Base-by-base conservation (phyloP, 30 jellyfish, hydroid and myxozoan genomes). In the Mastigias papua region DNA sequence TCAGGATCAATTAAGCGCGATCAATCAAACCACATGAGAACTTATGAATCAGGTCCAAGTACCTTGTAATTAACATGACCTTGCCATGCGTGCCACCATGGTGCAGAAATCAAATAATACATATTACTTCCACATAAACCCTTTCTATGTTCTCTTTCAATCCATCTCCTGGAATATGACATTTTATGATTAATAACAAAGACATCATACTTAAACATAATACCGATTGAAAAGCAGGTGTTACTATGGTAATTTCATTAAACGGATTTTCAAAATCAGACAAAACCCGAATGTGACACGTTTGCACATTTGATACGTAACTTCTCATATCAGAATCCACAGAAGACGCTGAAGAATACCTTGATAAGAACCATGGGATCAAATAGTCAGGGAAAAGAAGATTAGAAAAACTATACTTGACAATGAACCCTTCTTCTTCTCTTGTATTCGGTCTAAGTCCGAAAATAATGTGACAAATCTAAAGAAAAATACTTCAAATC, bases 1-100 rank as follows among this genome's bases (percentile, higher is more conserved):
- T n/a, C n/a, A n/a, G n/a, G n/a, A n/a, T n/a, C n/a, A n/a, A n/a
- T n/a, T n/a, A n/a, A n/a, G n/a, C n/a, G n/a, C n/a, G n/a, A n/a
- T n/a, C n/a, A n/a, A n/a, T n/a, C n/a, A n/a, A n/a, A n/a, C n/a
- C n/a, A n/a, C n/a, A n/a, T n/a, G n/a, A n/a, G n/a, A n/a, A n/a
- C n/a, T n/a, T n/a, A n/a, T n/a, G n/a, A n/a, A n/a, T n/a, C n/a
- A n/a, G n/a, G n/a, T n/a, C n/a, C n/a, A n/a, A n/a, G n/a, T n/a
- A 93, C 98, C 92, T 89, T 75, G 81, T 35, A 73, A 70, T 83
- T 82, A 8, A 89, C 97, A 75, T 93, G 88, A 29, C 71, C 87
- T 57, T 19, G 84, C 97, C 97, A 93, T 0, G 88, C 67, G 48
- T 78, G 81, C 98, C 98, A 93, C 98, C 98, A 93, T 48, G 87